phyloP scores from a whole-genome alignment of 2,888 invertebrate species.

The Scaptomyza cyrtandrae region DNA sequence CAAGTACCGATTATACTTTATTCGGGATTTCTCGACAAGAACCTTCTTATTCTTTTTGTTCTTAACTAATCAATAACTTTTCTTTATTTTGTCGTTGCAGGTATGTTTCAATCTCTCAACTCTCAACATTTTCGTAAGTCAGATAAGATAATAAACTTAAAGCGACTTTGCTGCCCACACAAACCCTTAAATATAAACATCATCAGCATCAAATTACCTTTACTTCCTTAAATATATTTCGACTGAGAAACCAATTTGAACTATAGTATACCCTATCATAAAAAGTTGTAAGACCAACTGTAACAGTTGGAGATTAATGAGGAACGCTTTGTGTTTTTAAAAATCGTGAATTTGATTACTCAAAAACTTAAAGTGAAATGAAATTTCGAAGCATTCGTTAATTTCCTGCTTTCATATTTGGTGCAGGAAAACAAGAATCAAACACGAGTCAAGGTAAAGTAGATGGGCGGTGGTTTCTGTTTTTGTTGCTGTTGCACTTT shows the following conservation, averaged over 20 bases:
- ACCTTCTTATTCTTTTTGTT: background rate
- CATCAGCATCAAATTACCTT: slow-evolving; percentile 18
- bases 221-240: background rate
- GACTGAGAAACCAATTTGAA: background rate
- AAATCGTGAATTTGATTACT: background rate
- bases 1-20: too few species aligned
- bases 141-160: slow-evolving; percentile 18
- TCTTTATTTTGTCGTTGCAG: slow-evolving; percentile 56
- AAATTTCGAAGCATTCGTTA: background rate
- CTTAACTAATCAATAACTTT: background rate
- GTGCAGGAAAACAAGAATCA: slow-evolving; percentile 16
- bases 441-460: slow-evolving; percentile 1
- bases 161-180: slow-evolving; percentile 10
- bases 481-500: slow-evolving; percentile 55
- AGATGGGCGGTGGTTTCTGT: slow-evolving; percentile 8
- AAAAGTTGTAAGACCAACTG: too few species aligned
- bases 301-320: background rate
- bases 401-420: background rate
- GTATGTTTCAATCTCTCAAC: slow-evolving; percentile 50
- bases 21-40: too few species aligned
- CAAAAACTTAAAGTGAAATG: background rate
- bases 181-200: background rate
- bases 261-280: background rate
- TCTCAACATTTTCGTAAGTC: slow-evolving; percentile 39
- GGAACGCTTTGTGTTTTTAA: background rate